Evolutionary conservation across 64 coral and sea anemone species (phyloP), one percentile per base, ranked within the genome.

Genomic region (Pocillopora damicornis): DNA sequence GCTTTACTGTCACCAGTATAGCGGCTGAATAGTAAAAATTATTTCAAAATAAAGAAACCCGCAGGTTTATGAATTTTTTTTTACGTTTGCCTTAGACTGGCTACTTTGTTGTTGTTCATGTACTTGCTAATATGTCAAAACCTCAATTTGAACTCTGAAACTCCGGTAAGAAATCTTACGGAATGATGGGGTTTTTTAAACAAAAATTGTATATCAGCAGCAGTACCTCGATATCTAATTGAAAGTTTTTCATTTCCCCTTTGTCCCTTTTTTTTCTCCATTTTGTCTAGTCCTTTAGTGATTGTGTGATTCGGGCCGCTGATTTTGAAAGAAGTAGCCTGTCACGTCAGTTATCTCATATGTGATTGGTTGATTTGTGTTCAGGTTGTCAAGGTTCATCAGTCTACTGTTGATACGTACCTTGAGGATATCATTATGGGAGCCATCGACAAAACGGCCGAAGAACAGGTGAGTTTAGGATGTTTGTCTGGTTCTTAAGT

Each of bases 381-480:
- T 75, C 80, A 99, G 97, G 97, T 99, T 72, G 97, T 99, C 23
- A 89, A 99, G n/a, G 97, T 95, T 30, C 97, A 99, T 76, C 97
- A 99, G 75, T 88, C 77, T 3, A 95, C 93, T 42, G 97, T 99
- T 23, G 90, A 94, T 62, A 95, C 97, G 4, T 99, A 99, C 45
- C 85, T 99, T 9, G 97, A 99, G 73, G 93, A 99, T 76, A 92
- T 99, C 45, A 99, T 99, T 63, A 87, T 99, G 51, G 97, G 90
- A 83, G 85, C 97, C 66, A 92, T 99, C 23, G 83, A 95, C 26
- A 90, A 74, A 17, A 92, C 97, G 16, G 90, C 97, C 14, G 89
- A 99, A 15, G 87, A 99, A 76, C 97, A 99, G 97, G 97, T 95
- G 1, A 37, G 71, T 88, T 14, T 63, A 68, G 25, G 16, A 63